Base-by-base conservation (phyloP, 2,797 vertebrate genomes). In the Eulemur albifrons region DNA sequence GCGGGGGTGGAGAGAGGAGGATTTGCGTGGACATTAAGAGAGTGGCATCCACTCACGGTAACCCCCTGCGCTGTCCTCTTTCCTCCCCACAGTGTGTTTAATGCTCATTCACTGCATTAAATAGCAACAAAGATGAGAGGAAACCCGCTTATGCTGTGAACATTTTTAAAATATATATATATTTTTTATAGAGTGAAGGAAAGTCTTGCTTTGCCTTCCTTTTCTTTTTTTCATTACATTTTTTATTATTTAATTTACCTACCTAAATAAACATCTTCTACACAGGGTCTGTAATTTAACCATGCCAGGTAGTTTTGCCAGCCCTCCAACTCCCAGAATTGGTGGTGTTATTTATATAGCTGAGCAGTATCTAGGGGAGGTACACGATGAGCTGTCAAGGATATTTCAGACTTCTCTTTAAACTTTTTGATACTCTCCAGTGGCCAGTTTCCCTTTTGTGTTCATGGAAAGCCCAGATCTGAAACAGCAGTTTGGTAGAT, bases 391-490 rank as follows among this genome's bases (percentile, higher is more conserved):
- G 48, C 67, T 83, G 18, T 82, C n/a, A 67, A 54, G 81, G 82
- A 86, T 87, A 96, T 89, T n/a, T 38, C 93, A 80, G 67, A 85
- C 38, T 85, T 95, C 73, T 94, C 70, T 95, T 86, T 81, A 77
- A 20, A 90, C 48, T 43, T 86, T 77, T 23, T 73, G 30, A 83
- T 94, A 43, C 73, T 84, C 90, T 88, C 0, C 12, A 52, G 30
- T 92, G 48, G 38, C 77, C 57, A 72, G 0, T 82, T 75, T 90
- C 50, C 23, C 48, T 90, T 88, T 96, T 81, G 67, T 89, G 20
- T 85, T 96, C 73, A 1, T 86, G 87, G 76, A 84, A 95, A 94
- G 75, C 35, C 48, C 87, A 90, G 59, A 23, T 81, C 59, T 69
- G 7, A 38, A 85, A 73, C 69, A 65, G 38, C 69, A 73, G 75